These are phyloP conservation scores for Caradrina clavipalpis DNA, from an alignment of 2,888 invertebrate species.

Conservation along the genomic window DNA sequence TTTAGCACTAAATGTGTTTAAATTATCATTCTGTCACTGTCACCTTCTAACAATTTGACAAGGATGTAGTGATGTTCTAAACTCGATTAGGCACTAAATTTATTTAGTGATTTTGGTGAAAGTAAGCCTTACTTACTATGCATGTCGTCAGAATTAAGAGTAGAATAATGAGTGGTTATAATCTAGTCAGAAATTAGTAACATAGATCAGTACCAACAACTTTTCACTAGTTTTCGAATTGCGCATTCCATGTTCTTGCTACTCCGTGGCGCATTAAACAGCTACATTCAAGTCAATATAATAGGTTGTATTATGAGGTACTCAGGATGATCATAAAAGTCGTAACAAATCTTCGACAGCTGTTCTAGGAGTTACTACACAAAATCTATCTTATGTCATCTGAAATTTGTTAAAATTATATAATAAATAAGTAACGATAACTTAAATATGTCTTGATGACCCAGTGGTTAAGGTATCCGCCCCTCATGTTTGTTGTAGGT, in stretches of 20 bases:
- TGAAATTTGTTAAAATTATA: constrained; percentile 21
- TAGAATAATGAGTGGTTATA: too few species aligned
- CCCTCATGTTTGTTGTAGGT: too few species aligned
- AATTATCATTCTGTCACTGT: too few species aligned
- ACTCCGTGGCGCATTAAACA: constrained; percentile 11
- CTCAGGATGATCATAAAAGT: constrained; percentile 34
- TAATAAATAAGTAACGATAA: not conserved
- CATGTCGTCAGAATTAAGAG: too few species aligned
- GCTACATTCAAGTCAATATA: constrained; percentile 19
- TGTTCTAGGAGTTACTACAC: constrained; percentile 6
- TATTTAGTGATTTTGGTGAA: too few species aligned
- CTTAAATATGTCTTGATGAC: not conserved
- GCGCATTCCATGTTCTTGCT: not conserved
- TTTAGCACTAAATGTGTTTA: too few species aligned
- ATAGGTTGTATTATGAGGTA: constrained; percentile 19
- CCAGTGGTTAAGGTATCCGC: too few species aligned
- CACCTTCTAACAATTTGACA: too few species aligned
- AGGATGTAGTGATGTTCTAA: too few species aligned
- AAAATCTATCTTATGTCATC: constrained; percentile 23
- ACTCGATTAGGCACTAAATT: too few species aligned
- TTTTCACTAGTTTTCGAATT: not conserved
- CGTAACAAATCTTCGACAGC: constrained; percentile 28
- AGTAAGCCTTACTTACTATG: too few species aligned
- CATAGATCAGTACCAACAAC: not conserved
- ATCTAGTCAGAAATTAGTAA: too few species aligned